phyloP scores from a whole-genome alignment of 2,888 invertebrate genomes.

The Tanytarsus gracilentus region DNA sequence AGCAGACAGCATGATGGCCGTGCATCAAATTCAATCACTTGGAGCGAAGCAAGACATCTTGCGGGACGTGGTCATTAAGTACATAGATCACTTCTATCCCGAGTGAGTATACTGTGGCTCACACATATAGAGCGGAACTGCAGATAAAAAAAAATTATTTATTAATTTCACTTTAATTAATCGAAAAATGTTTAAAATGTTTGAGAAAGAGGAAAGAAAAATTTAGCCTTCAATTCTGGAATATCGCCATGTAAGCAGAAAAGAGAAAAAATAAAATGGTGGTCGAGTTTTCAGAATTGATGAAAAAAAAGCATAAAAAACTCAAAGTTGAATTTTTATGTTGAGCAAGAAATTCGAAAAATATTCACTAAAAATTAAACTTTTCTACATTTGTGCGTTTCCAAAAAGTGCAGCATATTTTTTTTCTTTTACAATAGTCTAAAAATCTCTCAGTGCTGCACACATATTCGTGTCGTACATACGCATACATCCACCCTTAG shows the following conservation, averaged over 20 bases:
- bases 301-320: neutral
- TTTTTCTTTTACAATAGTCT: no score
- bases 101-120: slow-evolving; percentile 48
- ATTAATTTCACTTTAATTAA: neutral
- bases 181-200: neutral
- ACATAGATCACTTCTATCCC: slow-evolving; percentile 62
- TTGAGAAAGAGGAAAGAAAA: neutral
- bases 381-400: no score
- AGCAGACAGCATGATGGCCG: slow-evolving; percentile 51
- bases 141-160: neutral
- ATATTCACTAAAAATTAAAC: no score
- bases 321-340: no score
- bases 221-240: slow-evolving; percentile 6
- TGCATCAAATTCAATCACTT: slow-evolving; percentile 49
- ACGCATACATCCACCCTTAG: no score
- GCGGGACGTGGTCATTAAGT: slow-evolving; percentile 60
- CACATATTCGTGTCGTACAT: no score
- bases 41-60: slow-evolving; percentile 58
- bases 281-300: slow-evolving; percentile 1
- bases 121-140: neutral
- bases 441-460: no score
- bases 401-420: no score
- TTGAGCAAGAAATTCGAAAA: no score
- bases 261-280: slow-evolving; percentile 24
- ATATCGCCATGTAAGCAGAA: slow-evolving; percentile 28